Evolutionary conservation across 2,888 invertebrate genomes (phyloP).

Genomic region (Drosophila demipolita): DNA sequence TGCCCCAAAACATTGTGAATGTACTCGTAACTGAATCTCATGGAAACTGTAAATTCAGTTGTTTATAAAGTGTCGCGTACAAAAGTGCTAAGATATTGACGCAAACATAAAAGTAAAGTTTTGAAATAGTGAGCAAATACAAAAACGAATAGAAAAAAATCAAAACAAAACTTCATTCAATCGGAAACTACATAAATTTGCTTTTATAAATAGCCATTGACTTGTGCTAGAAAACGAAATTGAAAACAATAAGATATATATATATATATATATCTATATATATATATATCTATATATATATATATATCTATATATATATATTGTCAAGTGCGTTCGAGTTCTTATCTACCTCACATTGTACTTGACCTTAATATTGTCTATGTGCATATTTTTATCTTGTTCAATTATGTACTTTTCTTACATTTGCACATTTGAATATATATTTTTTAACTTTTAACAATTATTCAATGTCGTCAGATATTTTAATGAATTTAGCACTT

Average conservation of each 20-base stretch:
- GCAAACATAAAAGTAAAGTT: conserved; percentile 17
- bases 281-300: conserved; percentile 6
- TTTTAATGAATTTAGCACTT: conserved; percentile 35
- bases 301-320: conserved; percentile 5
- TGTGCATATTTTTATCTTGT: conserved; percentile 38
- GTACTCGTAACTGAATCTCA: not conserved
- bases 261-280: not conserved
- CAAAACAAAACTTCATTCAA: not conserved
- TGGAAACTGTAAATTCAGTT: conserved; percentile 7
- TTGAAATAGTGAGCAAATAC: not conserved
- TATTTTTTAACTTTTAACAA: conserved; percentile 18
- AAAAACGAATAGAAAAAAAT: not conserved
- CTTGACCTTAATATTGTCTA: conserved; percentile 44
- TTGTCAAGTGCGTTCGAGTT: conserved; percentile 37
- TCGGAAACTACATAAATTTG: conserved; percentile 2
- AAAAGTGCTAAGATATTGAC: conserved; percentile 13
- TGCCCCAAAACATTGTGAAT: conserved; percentile 21
- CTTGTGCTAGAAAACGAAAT: conserved; percentile 43
- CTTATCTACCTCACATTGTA: conserved; percentile 44
- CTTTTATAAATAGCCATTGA: conserved; percentile 44
- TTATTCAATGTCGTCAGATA: conserved; percentile 13
- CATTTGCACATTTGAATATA: conserved; percentile 8
- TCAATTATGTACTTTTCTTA: not conserved
- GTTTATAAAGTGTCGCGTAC: conserved; percentile 2
- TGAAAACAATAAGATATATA: conserved; percentile 28